Evolutionary conservation across 92 coral and sea anemone genomes (phyloP), one percentile per base, ranked within the genome.

Genomic region (Desmophyllum pertusum): DNA sequence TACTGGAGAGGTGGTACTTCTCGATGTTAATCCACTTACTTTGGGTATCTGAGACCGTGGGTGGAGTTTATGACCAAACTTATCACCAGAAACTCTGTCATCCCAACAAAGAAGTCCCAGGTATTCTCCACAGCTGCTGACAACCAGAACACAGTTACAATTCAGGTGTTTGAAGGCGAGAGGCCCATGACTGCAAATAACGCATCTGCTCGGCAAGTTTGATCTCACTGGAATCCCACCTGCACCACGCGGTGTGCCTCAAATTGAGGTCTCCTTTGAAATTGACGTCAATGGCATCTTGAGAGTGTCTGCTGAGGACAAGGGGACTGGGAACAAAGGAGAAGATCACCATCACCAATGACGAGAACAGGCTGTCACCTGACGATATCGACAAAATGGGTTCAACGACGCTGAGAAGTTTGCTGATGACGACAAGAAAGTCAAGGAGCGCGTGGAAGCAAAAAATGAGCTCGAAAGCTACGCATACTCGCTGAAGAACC

Each of bases 41-140:
- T 33, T 96, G 89, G 99, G 98, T 79, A 96, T 96, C n/a, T 51
- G 99, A 96, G 88, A 96, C 99, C 23, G 99, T 96, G 57, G 99
- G 99, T 75, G 99, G 99, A 68, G 99, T 96, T n/a, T 50, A 96
- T 96, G 99, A 96, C 99, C 80, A 96, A 96, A 75, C 98, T 96
- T 14, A 96, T 96, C 77, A 68, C 83, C 38, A 94, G 99, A 27
- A 96, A 96, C 88, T 95, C 99, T 25, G 99, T 96, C 73, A 96
- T 96, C 77, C 99, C 99, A 35, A 94, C 99, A 59, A 96, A 96
- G 91, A 96, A 96, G 66, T 90, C 99, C 37, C 99, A 96, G 89
- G 87, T 96, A 88, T 96, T 96, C 91, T 96, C 99, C 72, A 96
- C 99, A 55, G 99, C 99, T 39, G 99, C 99, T 62, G 99, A 96